Conservation (phyloP, 1,140 invertebrate species). For the Pissodes strobi region DNA sequence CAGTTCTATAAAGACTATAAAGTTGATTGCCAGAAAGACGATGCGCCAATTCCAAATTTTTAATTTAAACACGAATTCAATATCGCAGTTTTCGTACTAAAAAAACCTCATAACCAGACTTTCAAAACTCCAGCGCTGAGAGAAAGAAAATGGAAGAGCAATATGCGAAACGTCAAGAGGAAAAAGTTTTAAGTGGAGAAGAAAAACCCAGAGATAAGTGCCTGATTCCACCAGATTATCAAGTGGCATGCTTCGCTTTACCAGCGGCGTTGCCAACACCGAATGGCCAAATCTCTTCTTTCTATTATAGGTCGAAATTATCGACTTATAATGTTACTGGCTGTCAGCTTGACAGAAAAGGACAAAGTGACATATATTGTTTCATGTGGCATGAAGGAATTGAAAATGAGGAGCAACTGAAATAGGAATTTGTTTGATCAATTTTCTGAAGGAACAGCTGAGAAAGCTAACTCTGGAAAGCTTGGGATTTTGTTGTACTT, state of each 20-base stretch:
- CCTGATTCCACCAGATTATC: not conserved
- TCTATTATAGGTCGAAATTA: too few species aligned
- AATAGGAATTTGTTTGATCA: too few species aligned
- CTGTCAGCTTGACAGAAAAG: not conserved
- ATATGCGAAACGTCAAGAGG: conserved; percentile 4
- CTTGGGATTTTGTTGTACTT: too few species aligned
- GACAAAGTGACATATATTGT: too few species aligned
- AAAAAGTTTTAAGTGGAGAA: too few species aligned
- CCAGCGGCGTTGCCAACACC: too few species aligned
- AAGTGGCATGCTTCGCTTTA: not conserved
- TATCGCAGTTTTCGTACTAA: conserved; percentile 15
- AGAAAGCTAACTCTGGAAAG: too few species aligned
- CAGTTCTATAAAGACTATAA: conserved; percentile 11
- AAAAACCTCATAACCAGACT: not conserved
- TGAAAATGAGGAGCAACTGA: too few species aligned
- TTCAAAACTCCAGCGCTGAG: conserved; percentile 4
- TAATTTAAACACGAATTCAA: conserved; percentile 6
- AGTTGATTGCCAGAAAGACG: not conserved
- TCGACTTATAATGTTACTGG: too few species aligned
- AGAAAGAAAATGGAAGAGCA: not conserved
- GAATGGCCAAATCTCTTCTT: too few species aligned
- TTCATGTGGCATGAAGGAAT: too few species aligned
- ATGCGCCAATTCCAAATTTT: not conserved
- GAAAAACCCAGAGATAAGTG: conserved; percentile 12
- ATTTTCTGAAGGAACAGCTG: too few species aligned